Conservation (phyloP, 1,140 invertebrate genomes). For the Tribolium madens region DNA sequence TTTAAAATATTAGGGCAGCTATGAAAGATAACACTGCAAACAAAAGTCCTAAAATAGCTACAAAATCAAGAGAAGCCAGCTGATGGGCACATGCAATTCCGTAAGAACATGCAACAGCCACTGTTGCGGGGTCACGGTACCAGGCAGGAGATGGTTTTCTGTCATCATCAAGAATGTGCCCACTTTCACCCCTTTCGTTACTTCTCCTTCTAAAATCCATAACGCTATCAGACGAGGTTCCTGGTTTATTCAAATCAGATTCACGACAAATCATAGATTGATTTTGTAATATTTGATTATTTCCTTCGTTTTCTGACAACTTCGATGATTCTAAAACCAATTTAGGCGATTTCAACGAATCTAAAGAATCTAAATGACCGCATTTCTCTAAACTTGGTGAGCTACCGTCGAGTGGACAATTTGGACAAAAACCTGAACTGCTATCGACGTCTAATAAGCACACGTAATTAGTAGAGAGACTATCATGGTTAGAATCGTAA, state of each 20-base stretch:
- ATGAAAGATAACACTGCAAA: conserved; percentile 78
- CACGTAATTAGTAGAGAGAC: background rate
- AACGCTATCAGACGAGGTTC: background rate
- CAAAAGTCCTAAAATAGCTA: conserved; percentile 76
- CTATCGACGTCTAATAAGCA: conserved; percentile 1
- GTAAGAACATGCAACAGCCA: conserved; percentile 75
- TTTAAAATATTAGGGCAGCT: conserved; percentile 68
- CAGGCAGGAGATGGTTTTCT: conserved; percentile 63
- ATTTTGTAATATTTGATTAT: conserved; percentile 33
- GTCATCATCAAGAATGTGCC: conserved; percentile 45
- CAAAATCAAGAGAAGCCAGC: conserved; percentile 74
- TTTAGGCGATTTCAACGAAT: conserved; percentile 61
- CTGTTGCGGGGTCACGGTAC: conserved; percentile 69
- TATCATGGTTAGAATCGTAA: conserved; percentile 45
- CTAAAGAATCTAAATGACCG: conserved; percentile 19
- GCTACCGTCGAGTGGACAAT: conserved; percentile 1
- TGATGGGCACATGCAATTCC: conserved; percentile 74
- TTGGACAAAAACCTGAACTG: conserved; percentile 48
- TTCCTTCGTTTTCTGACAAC: conserved; percentile 17
- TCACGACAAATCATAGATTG: conserved; percentile 28
- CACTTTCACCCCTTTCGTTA: conserved; percentile 6
- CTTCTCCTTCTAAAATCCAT: conserved; percentile 8
- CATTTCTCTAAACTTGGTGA: background rate
- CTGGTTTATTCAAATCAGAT: background rate
- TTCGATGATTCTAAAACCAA: conserved; percentile 58